Evolutionary conservation across 2,888 invertebrate species (phyloP), one percentile per base, ranked within the genome.

Genomic region (Leptura quadrifasciata): DNA sequence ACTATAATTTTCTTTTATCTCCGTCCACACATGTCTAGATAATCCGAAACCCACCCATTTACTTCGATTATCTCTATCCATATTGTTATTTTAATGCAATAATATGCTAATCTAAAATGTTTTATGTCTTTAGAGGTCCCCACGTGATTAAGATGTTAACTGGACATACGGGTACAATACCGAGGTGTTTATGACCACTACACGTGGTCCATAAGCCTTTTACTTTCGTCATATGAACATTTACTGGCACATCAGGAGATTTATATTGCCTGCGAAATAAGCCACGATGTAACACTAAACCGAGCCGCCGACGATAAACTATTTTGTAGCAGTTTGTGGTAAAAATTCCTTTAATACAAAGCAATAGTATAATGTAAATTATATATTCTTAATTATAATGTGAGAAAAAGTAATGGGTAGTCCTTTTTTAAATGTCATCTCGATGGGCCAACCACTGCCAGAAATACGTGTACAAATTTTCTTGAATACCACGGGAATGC

Each of bases 1-100:
- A 88, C 89, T 88, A 86, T 89, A 88, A 89, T 89, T 88, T 88
- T 83, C 84, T 82, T 84, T 83, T 85, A 86, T 86, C 85, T 85
- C 76, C 85, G 83, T 87, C 86, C 86, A 86, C 86, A 86, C 84
- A 85, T 86, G 85, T 85, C 84, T 85, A 83, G 85, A 84, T 87
- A 85, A 85, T 84, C 83, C 80, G 78, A 83, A 83, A 86, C 85
- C 86, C 85, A 84, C 84, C 85, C 84, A 86, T 86, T 87, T 82
- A 79, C 81, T 84, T 84, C 83, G 84, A 86, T 85, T 85, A 85
- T 85, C 84, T 85, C 84, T 84, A 83, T 82, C 82, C 85, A 83
- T 84, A 86, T 86, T 71, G 71, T 71, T 60, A 73, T 76, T 76
- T 73, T 60, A 76, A 57, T 76, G 73, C 64, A 69, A 39, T 39